Evolutionary conservation across 2,888 invertebrate genomes (phyloP), one percentile per base, ranked within the genome.

Genomic region (Erynnis tages): DNA sequence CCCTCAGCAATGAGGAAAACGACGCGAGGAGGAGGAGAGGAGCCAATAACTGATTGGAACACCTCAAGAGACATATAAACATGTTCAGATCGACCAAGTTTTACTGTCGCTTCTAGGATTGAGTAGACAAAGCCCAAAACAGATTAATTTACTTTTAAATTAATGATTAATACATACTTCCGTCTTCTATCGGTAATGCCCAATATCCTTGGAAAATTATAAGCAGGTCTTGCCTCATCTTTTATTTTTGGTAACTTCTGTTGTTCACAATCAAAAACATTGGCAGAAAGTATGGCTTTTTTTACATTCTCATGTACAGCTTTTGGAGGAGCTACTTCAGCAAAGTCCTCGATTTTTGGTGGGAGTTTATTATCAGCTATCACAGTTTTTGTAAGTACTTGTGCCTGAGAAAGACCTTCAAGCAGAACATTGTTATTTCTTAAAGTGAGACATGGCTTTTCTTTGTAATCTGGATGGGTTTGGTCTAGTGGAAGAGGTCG

Each of bases 341-440:
- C 81, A 2, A 86, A 67, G 49, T 91, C 90, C 67, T 92, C 86
- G 48, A 94, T 82, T 58, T 80, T 85, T 5, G 91, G 81, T 0
- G 95, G 95, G 44, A 95, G 82, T 53, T 82, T 90, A 32, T 92
- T 80, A 58, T 92, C 81, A 54, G 93, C 77, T 71, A 92, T 87
- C 2, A 96, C 79, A 1, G 95, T 92, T 71, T 97, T 97, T 2
- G 95, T 95, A 4, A 97, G 80, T n/a, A 94, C 82, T 81, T 95
- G 93, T 0, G 96, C 96, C 84, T 97, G 97, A 1, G 91, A 75
- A 45, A 94, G 67, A 7, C 96, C 97, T 79, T 93, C 92, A 16
- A 95, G 67, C 2, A 95, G 79, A 5, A 94, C 92, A 78, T 92
- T 93, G 25, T 87, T 78, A 61, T 93, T 91, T 49, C 82, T 86